These are phyloP conservation scores for Neotoma lepida DNA, from an alignment of 2,113 vertebrate genomes.

Conservation along the genomic window DNA sequence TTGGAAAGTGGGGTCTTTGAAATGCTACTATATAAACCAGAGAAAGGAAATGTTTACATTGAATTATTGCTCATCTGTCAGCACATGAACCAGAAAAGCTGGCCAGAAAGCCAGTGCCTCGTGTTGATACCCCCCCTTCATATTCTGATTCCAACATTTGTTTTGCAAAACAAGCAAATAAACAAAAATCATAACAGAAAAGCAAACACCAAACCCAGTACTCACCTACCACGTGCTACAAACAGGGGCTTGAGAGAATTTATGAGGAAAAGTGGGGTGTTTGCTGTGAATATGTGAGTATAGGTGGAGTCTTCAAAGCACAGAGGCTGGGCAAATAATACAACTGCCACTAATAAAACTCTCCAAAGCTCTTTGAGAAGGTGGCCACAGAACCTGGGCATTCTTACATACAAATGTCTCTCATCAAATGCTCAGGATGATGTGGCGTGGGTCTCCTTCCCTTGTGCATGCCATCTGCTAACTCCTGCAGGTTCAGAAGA, in stretches of 20 bases:
- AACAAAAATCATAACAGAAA: background rate
- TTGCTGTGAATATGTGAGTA: constrained; percentile 30
- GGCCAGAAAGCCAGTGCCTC: background rate
- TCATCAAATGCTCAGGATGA: background rate
- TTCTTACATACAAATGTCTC: background rate
- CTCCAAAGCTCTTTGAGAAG: background rate
- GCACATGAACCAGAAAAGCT: background rate
- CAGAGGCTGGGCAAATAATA: background rate
- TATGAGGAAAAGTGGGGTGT: background rate
- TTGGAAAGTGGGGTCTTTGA: background rate
- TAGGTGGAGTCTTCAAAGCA: background rate
- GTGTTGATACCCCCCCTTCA: background rate
- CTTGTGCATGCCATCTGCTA: accelerated
- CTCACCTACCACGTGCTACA: background rate
- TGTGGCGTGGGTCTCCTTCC: background rate
- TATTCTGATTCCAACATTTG: background rate
- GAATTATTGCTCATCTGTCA: background rate
- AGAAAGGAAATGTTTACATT: background rate
- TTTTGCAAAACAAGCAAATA: constrained; percentile 30
- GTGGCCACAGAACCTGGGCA: background rate
- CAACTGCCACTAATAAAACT: background rate
- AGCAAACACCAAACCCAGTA: background rate
- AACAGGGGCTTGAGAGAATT: background rate
- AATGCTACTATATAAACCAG: background rate
- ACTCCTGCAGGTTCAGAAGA: background rate